These are phyloP conservation scores for Pediacus dermestoides DNA, from an alignment of 2,888 invertebrate species.

Conservation along the genomic window DNA sequence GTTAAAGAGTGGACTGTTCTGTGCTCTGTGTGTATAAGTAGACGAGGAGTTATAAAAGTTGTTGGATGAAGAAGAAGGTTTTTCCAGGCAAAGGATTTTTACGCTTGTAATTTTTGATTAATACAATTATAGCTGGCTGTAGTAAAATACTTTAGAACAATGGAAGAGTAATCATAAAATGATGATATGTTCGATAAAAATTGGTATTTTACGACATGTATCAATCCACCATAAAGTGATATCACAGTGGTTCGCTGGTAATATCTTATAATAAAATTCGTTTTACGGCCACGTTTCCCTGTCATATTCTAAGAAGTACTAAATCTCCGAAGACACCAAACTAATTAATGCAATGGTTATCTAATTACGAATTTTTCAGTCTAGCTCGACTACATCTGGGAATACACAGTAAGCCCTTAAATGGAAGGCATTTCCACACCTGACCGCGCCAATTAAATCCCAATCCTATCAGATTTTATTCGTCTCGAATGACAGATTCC, in stretches of 20 bases:
- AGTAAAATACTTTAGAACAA: constrained; percentile 11
- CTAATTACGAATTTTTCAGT: constrained; percentile 22
- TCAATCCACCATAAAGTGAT: constrained; percentile 20
- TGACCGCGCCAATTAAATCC: constrained; percentile 10
- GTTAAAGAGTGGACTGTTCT: constrained; percentile 1
- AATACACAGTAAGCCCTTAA: constrained; percentile 8
- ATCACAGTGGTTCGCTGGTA: constrained; percentile 23
- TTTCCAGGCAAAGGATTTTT: no score
- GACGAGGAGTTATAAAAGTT: not conserved
- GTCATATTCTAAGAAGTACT: constrained; percentile 23
- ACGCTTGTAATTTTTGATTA: constrained; percentile 10
- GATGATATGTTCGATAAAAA: constrained; percentile 2
- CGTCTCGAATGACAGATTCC: constrained; percentile 19
- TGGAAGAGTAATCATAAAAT: constrained; percentile 13
- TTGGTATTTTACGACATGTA: constrained; percentile 10
- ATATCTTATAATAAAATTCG: constrained; percentile 27
- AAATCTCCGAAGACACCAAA: constrained; percentile 25
- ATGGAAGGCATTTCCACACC: constrained; percentile 11
- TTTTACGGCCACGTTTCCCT: constrained; percentile 19
- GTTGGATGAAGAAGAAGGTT: no score
- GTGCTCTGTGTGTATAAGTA: not conserved
- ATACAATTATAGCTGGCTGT: constrained; percentile 6
- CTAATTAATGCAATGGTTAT: constrained; percentile 25
- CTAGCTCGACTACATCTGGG: constrained; percentile 9
- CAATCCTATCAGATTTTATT: constrained; percentile 21